Evolutionary conservation across 2,113 vertebrate genomes (phyloP), one percentile per base, ranked within the genome.

Genomic region (Morone saxatilis): DNA sequence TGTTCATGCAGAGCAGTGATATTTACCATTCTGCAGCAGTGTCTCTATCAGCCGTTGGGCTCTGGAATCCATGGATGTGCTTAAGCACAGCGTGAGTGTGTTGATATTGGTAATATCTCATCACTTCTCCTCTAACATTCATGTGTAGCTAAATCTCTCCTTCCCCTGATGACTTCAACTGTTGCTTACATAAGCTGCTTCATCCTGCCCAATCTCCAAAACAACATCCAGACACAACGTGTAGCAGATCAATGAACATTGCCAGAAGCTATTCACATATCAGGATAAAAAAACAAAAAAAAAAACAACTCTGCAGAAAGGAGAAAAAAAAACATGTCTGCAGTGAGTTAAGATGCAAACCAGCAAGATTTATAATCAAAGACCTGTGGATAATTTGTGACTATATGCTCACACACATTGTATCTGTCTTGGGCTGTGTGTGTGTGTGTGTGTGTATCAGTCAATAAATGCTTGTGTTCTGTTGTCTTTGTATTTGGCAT

Each of bases 81-180:
- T 86, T 79, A 68, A 85, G 67, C 85, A 59, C 78, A 82, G 80
- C 31, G 43, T 79, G 85, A 62, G 54, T 68, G 56, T 91, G 87
- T 89, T 88, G 84, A 87, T 91, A 89, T 88, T 90, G 76, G 84
- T 87, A 87, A 88, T 89, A 89, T 90, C 60, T 70, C 75, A 78
- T 84, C 67, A 72, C 65, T 70, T 86, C 69, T 80, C 59, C 80
- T 78, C 76, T 40, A 78, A 82, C 80, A 80, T 78, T 61, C 71
- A 79, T 70, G n/a, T 79, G 81, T 10, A 6, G 54, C 66, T 84
- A 83, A 88, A 86, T 85, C 77, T 84, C 59, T 80, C 47, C 71
- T 83, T 88, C 59, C 85, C 71, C 76, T 70, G 87, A 88, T 89
- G 74, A 81, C 83, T 90, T 83, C 76, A 71, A 76, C 85, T 89